A percentile compares a stretch with the other conserved stretches of the same genome.
Conservation (phyloP, 1,140 invertebrate species). For the Lasioglossum albipes region DNA sequence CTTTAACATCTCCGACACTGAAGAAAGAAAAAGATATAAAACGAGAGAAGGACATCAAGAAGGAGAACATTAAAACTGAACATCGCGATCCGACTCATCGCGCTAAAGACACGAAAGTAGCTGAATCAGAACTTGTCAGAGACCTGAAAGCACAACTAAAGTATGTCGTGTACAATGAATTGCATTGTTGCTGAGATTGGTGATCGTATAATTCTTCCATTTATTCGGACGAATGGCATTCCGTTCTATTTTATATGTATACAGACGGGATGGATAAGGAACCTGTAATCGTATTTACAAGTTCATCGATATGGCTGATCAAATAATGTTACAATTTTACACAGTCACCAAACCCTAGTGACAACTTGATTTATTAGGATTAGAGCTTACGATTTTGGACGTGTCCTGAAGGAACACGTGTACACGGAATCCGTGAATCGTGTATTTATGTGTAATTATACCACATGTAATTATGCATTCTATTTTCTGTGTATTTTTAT, state of each 20-base stretch:
- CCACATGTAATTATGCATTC: no score
- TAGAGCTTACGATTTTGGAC: no score
- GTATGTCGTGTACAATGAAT: constrained; percentile 78
- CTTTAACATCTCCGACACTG: constrained; percentile 78
- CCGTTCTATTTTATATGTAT: background rate
- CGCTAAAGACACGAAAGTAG: constrained; percentile 82
- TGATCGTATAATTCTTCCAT: background rate
- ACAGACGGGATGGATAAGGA: background rate
- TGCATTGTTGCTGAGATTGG: background rate
- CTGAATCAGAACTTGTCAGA: constrained; percentile 85
- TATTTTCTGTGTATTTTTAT: no score
- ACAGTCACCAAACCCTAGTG: background rate
- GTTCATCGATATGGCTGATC: background rate
- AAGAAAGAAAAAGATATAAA: constrained; percentile 84
- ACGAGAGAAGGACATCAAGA: constrained; percentile 83
- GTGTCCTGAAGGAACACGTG: no score
- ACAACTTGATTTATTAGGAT: background rate
- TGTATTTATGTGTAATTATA: no score
- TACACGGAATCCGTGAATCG: no score
- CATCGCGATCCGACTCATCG: constrained; percentile 81
- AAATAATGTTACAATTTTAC: background rate
- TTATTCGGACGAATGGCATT: background rate
- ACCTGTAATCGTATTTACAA: background rate
- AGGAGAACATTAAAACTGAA: constrained; percentile 82
- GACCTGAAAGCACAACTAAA: constrained; percentile 95